Evolutionary conservation across 2,797 vertebrate genomes (phyloP).

Genomic region (Cynodonichthys magdalenae): DNA sequence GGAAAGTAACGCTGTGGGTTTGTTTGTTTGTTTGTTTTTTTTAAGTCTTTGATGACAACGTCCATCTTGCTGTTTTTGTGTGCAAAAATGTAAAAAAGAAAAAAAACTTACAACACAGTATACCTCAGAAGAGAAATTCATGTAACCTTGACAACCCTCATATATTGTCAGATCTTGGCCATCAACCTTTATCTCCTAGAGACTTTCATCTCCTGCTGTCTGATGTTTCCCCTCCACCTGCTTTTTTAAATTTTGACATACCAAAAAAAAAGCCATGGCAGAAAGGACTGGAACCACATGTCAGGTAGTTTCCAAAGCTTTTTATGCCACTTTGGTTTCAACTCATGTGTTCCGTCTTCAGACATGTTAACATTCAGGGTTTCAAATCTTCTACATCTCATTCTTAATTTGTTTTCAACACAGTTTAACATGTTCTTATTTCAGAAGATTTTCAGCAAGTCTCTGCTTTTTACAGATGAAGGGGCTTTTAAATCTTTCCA

Average conservation of each 20-base stretch:
- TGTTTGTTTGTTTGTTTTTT: constrained; percentile 45
- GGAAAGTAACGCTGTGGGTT: constrained; percentile 28
- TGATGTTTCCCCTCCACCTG: constrained; percentile 12
- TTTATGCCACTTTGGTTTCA: constrained; percentile 21
- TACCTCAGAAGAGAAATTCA: constrained; percentile 84
- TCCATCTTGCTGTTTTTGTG: constrained; percentile 69
- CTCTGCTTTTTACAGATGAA: background rate
- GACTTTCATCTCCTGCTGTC: constrained; percentile 44
- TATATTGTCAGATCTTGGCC: constrained; percentile 56
- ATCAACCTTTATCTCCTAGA: constrained; percentile 37
- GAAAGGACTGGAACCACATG: background rate
- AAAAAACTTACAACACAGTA: constrained; percentile 81
- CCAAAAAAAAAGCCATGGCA: constrained; percentile 14
- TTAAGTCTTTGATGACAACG: constrained; percentile 62
- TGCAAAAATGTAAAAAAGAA: constrained; percentile 73
- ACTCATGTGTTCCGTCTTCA: constrained; percentile 15
- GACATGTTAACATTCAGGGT: constrained; percentile 26
- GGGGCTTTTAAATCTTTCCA: constrained; percentile 10
- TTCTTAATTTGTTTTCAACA: constrained; percentile 2
- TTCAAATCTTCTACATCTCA: constrained; percentile 31
- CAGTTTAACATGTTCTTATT: background rate
- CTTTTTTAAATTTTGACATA: constrained; percentile 8
- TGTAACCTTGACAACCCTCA: constrained; percentile 78
- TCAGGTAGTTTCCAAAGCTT: background rate
- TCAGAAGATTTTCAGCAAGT: constrained; percentile 4